These are phyloP conservation scores for Pristionchus exspectatus DNA, from an alignment of 2,888 invertebrate genomes.

Conservation along the genomic window DNA sequence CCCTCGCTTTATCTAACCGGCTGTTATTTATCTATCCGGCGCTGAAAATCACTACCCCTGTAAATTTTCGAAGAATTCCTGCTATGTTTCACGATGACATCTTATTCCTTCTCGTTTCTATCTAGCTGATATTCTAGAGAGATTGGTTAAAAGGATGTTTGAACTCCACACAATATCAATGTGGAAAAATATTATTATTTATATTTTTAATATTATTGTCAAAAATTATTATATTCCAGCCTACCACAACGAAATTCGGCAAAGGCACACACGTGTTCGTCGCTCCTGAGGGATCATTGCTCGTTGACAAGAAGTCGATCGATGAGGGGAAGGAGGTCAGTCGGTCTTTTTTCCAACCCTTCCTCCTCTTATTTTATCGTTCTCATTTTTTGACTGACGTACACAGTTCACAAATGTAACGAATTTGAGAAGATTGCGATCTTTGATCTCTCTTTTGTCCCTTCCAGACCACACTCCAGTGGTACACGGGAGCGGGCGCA, in stretches of 20 bases:
- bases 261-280: slow-evolving; percentile 2
- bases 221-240: not conserved
- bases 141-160: not conserved
- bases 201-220: not conserved
- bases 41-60: too few relatives aligned
- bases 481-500: not conserved
- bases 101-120: not conserved
- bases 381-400: too few relatives aligned
- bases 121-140: too few relatives aligned
- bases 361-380: too few relatives aligned
- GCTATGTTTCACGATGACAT: not conserved
- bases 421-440: not conserved
- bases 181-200: not conserved
- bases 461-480: slow-evolving; percentile 7
- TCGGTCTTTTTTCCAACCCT: too few relatives aligned
- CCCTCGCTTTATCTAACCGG: not conserved
- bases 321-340: slow-evolving; percentile 1
- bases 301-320: not conserved
- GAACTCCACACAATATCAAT: not conserved
- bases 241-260: not conserved
- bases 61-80: too few relatives aligned
- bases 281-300: slow-evolving; percentile 19
- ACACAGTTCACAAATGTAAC: too few relatives aligned
- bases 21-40: too few relatives aligned
- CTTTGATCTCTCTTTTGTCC: not conserved